Base-by-base conservation (phyloP, 2,113 vertebrate genomes). In the Myrmecophaga tridactyla region DNA sequence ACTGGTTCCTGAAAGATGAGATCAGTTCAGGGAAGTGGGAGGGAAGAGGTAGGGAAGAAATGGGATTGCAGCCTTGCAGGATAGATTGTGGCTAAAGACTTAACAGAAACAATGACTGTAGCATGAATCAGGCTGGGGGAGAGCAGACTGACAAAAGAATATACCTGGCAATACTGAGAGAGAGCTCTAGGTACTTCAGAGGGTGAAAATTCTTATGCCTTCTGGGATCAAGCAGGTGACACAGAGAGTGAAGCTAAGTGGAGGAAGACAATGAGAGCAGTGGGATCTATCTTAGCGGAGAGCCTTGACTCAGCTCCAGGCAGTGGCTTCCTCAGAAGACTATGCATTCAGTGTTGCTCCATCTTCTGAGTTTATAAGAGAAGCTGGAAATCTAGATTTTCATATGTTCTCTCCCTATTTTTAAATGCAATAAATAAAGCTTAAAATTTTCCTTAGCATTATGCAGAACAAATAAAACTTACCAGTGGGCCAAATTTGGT, bases 231-330 rank as follows among this genome's bases (percentile, higher is more conserved):
- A 69, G 10, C 0, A 0, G n/a, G 31, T n/a, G 76, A 17, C 36
- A 6, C 15, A 36, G 43, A 18, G 21, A 58, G 27, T 21, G 56
- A 34, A 53, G 3, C 18, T 20, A 8, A 17, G 43, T 15, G 46
- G 4, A 36, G 29, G 8, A 2, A 17, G 10, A 53, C 1, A 2
- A 4, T 8, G 8, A 4, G 9, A 43, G 18, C 13, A 3, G 17
- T 20, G 76, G 46, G 48, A 29, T 6, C n/a, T 15, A 1, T 6
- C n/a, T n/a, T n/a, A n/a, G n/a, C n/a, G n/a, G n/a, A n/a, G n/a
- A 2, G 17, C 63, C 65, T 39, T 9, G 25, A 14, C 53, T 87
- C 53, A 56, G 4, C 62, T 27, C 29, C 29, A 21, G 7, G 29
- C 3, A 4, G 12, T 14, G 76, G 2, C 46, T 67, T 41, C 4